Base-by-base conservation (phyloP, 1,140 invertebrate species). In the Drosophila dunni region DNA sequence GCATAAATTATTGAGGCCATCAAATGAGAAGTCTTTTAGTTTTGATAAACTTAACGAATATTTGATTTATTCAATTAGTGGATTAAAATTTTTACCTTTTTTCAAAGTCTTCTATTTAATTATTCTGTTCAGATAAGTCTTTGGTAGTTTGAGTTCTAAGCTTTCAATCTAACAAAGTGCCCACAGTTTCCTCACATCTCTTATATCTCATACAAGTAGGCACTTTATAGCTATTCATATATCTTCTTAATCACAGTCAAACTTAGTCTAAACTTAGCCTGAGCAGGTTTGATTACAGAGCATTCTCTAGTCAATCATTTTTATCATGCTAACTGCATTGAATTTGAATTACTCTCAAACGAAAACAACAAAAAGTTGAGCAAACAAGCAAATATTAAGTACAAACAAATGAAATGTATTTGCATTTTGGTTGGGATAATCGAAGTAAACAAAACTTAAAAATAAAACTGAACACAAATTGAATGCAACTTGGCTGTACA, bases 361-460 rank as follows among this genome's bases (percentile, higher is more conserved):
- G 15, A 8, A 53, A n/a, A 34, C 20, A 33, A 36, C 8, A 13
- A 17, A 58, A 17, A 58, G 54, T 46, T n/a, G 48, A 58, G 38
- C 44, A 56, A 48, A 24, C 45, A 66, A 65, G 10, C 13, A 42
- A 13, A 42, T 20, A 13, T 42, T 6, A 42, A 42, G 40, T 42
- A n/a, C 44, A 44, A 69, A 69, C 10, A 44, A 33, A 45, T 54
- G 17, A 40, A 40, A 15, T 44, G 10, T 50, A 7, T 57, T 17
- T 40, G 20, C 13, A 24, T 11, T 58, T 29, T 7, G 53, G 13
- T 36, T 53, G n/a, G 7, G 36, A 34, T 56, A 56, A 56, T 56
- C 53, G 36, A 56, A 56, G 36, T 34, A 36, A 54, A 15, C 9
- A 29, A 54, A 54, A 54, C 33, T 13, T 13, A 20, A 15, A 62